Base-by-base conservation (phyloP, 2,113 vertebrate genomes). In the Passer montanus region DNA sequence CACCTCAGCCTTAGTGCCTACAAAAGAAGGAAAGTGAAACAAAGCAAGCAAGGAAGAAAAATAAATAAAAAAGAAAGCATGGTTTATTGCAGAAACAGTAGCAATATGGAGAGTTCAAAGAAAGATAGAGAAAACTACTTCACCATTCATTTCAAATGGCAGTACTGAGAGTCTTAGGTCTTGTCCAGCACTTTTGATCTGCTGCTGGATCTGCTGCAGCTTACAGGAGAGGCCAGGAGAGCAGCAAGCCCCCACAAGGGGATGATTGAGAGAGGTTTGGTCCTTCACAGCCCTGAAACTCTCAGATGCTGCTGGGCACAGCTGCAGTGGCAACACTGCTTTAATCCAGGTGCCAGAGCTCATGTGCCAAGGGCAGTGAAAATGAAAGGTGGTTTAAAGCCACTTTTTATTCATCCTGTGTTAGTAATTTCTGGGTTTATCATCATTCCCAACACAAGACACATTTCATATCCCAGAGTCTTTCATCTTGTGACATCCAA, bases 1-100 rank as follows among this genome's bases (percentile, higher is more conserved):
- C 91, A 96, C 50, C 53, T 90, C 91, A 82, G 91, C 31, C 46
- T 96, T 93, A 95, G 81, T 23, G 84, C 93, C 95, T 96, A 97
- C 53, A 87, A 96, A 87, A 96, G 81, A 95, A 95, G 70, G 89
- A 97, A 76, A 96, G 84, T 7, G 17, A 93, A 84, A 95, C 35
- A 90, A 87, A 85, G 87, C 78, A 85, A 93, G 75, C 16, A 37
- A 89, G 31, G 6, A 77, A 84, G 37, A 18, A 22, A 74, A 46
- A 44, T 44, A 33, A 41, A 14, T 30, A 23, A 4, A 30, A 52
- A 44, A 47, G 37, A 4, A 62, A 50, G 41, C 44, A 68, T 6
- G 60, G 26, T 31, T 89, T 53, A 53, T 17, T 73, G 89, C 49
- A 95, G 76, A 81, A 90, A 60, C 12, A 76, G 55, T 11, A 22